Evolutionary conservation across 2,797 vertebrate species (phyloP).

Genomic region (Sebastes kiyomatsui): DNA sequence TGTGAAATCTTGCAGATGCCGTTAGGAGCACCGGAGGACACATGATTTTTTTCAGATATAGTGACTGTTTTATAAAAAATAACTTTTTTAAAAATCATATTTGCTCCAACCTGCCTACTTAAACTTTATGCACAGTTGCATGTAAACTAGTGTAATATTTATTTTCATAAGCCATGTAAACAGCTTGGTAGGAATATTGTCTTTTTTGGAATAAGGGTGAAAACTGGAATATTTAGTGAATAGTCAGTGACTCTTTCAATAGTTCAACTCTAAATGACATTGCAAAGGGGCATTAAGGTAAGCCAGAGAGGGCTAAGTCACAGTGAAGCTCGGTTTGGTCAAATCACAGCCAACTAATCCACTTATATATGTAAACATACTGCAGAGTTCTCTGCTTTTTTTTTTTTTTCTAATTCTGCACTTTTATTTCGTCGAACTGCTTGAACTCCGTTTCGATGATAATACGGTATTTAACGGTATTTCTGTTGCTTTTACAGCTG

Average conservation of each 20-base stretch:
- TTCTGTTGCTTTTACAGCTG: conserved; percentile 42
- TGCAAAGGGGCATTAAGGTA: conserved; percentile 51
- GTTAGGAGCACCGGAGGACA: too few relatives aligned
- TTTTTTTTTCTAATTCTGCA: not conserved
- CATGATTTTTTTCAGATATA: too few relatives aligned
- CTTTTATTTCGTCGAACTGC: not conserved
- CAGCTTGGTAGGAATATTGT: not conserved
- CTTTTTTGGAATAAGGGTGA: not conserved
- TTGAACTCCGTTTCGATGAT: not conserved
- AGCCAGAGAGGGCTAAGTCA: conserved; percentile 50
- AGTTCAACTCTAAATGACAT: conserved; percentile 50
- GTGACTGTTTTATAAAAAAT: too few relatives aligned
- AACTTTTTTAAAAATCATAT: too few relatives aligned
- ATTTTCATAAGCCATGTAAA: not conserved
- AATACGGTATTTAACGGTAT: not conserved
- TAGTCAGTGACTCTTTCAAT: not conserved
- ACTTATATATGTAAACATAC: conserved; percentile 40
- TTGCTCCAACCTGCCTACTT: too few relatives aligned
- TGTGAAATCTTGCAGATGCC: too few relatives aligned
- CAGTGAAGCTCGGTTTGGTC: conserved; percentile 48
- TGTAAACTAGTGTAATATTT: too few relatives aligned
- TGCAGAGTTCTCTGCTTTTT: not conserved
- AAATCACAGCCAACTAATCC: conserved; percentile 65
- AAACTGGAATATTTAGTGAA: too few relatives aligned
- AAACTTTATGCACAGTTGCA: too few relatives aligned